Evolutionary conservation across 2,888 invertebrate species (phyloP).

Genomic region (Lycocerus yunnanus): DNA sequence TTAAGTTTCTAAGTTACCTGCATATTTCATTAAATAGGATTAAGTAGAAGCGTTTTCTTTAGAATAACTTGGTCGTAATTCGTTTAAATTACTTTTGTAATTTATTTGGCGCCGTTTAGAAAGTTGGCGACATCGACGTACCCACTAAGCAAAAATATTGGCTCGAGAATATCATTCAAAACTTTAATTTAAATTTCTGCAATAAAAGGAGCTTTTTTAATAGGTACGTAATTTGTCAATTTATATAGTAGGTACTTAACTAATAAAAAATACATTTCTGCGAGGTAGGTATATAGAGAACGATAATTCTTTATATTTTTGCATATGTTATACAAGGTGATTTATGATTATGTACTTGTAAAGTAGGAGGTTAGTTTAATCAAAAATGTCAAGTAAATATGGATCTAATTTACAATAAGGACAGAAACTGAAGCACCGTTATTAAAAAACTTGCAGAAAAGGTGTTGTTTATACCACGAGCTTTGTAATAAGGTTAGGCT

Average conservation of each 20-base stretch:
- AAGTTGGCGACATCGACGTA: constrained; percentile 7
- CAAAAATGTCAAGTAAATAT: neutral
- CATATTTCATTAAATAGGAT: constrained; percentile 17
- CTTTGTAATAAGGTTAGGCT: neutral
- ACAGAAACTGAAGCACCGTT: neutral
- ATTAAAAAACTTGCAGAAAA: neutral
- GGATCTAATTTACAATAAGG: neutral
- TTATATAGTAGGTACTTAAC: neutral
- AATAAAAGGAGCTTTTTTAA: neutral
- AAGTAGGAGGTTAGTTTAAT: neutral
- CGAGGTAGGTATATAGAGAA: neutral
- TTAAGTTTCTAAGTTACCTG: constrained; percentile 7
- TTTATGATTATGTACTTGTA: neutral
- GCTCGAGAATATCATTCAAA: neutral
- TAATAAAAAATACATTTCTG: neutral
- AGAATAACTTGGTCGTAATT: constrained; percentile 13
- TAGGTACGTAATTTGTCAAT: neutral
- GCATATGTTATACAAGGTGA: neutral
- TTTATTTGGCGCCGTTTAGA: constrained; percentile 22
- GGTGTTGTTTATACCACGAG: neutral
- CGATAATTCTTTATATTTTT: neutral
- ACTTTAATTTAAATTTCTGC: constrained; percentile 5
- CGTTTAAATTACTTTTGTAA: constrained; percentile 12
- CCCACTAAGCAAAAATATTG: constrained; percentile 4
- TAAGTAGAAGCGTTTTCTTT: constrained; percentile 15